Evolutionary conservation across 2,113 vertebrate genomes (phyloP).

Genomic region (Petroica traversi): DNA sequence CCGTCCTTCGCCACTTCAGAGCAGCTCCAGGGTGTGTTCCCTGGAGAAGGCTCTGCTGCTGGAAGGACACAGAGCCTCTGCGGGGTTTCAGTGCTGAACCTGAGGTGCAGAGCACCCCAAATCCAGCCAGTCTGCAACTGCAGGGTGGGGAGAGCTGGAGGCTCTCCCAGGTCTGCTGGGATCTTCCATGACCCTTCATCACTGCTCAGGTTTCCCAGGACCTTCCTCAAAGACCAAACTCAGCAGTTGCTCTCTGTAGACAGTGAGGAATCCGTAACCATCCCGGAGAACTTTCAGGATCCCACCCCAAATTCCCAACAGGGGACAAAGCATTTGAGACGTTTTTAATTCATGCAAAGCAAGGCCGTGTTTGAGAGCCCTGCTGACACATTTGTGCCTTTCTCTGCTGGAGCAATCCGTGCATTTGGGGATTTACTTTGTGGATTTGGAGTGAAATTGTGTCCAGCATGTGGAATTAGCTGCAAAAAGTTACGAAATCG

Average conservation of each 20-base stretch:
- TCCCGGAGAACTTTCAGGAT: neutral
- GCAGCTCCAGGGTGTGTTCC: neutral
- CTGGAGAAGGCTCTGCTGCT: neutral
- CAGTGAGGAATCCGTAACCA: neutral
- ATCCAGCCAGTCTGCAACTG: fast-evolving
- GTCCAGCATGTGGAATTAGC: neutral
- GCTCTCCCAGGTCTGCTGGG: fast-evolving
- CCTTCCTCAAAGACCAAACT: neutral
- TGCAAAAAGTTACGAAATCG: neutral
- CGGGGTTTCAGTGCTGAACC: fast-evolving
- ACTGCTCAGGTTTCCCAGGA: neutral
- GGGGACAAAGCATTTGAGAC: neutral
- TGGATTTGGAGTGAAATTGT: neutral
- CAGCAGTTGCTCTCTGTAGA: neutral
- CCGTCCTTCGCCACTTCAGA: fast-evolving
- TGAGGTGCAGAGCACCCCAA: fast-evolving
- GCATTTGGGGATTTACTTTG: neutral
- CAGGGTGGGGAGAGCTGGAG: neutral
- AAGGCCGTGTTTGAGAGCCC: fast-evolving
- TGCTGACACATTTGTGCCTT: fast-evolving
- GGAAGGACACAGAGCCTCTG: neutral
- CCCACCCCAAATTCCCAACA: neutral
- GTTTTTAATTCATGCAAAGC: neutral
- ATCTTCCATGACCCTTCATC: fast-evolving
- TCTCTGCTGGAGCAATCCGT: neutral